Percentiles rank a stretch among this genome's conserved stretches.
phyloP scores from a whole-genome alignment of 2,113 vertebrate species.

The Eira barbara region DNA sequence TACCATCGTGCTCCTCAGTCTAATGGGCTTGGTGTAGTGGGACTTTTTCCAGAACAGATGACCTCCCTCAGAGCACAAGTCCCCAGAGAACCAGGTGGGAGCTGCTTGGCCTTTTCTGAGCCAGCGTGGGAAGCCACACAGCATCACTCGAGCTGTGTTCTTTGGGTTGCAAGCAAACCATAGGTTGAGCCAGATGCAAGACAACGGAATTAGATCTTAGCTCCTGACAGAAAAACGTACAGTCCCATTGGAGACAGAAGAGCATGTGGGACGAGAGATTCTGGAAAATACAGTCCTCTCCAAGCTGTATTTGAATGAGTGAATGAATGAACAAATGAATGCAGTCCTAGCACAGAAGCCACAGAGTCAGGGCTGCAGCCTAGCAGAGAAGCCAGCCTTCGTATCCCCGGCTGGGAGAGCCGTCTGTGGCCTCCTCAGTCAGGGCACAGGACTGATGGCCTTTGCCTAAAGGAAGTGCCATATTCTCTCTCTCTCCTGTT shows the following conservation, averaged over 20 bases:
- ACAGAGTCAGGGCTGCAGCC: background rate
- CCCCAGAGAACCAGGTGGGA: background rate
- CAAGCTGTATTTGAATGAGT: background rate
- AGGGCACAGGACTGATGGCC: background rate
- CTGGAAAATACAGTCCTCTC: rapidly evolving
- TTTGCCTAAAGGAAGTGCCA: background rate
- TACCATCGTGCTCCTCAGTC: background rate
- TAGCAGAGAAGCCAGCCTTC: background rate
- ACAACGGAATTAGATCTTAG: background rate
- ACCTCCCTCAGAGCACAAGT: background rate
- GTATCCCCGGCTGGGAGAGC: background rate
- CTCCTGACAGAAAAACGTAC: background rate
- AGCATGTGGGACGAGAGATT: background rate
- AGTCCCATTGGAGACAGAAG: background rate
- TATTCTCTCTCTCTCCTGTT: background rate
- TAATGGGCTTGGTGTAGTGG: background rate
- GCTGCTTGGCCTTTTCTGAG: background rate
- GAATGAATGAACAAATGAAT: background rate
- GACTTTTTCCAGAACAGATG: background rate
- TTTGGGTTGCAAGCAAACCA: background rate
- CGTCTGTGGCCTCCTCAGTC: background rate
- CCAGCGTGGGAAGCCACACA: background rate
- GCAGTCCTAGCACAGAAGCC: background rate
- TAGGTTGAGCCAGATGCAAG: background rate
- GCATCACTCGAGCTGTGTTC: background rate